phyloP scores from a whole-genome alignment of 2,797 vertebrate genomes.

The Podargus strigoides region DNA sequence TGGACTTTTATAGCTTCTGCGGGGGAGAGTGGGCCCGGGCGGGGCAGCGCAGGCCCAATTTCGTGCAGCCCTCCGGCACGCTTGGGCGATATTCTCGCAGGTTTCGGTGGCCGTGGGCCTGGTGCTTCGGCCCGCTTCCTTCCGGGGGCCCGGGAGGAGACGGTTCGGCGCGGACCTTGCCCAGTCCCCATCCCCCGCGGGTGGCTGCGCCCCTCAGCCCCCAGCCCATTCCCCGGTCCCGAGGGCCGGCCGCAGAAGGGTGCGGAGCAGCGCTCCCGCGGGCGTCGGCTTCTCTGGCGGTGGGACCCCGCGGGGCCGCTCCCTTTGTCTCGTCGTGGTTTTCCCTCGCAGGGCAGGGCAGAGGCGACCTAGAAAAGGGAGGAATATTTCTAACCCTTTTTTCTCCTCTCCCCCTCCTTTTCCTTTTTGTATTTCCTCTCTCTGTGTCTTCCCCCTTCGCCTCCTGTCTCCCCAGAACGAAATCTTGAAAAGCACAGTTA shows the following conservation, averaged over 20 bases:
- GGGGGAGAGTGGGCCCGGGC: no score
- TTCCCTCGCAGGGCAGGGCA: not conserved
- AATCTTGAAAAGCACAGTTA: slow-evolving; percentile 90
- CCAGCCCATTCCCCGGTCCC: not conserved
- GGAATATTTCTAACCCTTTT: slow-evolving; percentile 2
- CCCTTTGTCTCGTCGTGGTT: not conserved
- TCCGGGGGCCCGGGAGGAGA: not conserved
- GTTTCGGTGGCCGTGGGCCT: not conserved
- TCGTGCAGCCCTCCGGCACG: not conserved
- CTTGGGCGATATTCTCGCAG: not conserved
- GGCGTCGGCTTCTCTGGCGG: not conserved
- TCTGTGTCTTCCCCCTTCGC: not conserved
- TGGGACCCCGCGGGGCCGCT: no score
- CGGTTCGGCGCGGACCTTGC: not conserved
- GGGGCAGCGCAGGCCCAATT: accelerated
- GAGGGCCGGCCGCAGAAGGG: no score
- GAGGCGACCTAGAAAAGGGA: not conserved
- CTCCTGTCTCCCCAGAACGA: slow-evolving; percentile 81
- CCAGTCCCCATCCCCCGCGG: not conserved
- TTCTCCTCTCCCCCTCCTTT: not conserved
- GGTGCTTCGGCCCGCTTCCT: not conserved
- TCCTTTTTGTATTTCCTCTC: slow-evolving; percentile 1
- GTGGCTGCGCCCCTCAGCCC: not conserved
- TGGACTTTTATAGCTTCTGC: not conserved
- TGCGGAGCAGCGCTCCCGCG: no score